These are phyloP conservation scores for Catharus ustulatus DNA, from an alignment of 2,797 vertebrate genomes.

Conservation along the genomic window DNA sequence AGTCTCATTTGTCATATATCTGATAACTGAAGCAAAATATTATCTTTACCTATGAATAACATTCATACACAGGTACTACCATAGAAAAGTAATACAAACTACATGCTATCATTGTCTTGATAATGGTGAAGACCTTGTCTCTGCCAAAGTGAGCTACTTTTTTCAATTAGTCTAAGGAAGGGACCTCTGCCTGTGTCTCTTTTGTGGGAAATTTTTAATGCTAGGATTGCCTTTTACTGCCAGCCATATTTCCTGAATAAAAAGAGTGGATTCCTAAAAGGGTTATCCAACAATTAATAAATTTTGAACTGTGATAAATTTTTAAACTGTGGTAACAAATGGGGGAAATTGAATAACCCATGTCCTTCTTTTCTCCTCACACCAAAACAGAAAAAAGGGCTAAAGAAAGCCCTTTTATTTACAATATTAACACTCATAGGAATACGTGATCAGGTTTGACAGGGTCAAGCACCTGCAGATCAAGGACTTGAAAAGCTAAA, in stretches of 20 bases:
- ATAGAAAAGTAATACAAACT: not conserved
- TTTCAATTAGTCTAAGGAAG: not conserved
- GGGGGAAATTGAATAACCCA: not conserved
- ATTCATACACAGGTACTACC: not conserved
- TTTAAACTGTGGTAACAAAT: not conserved
- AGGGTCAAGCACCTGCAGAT: not conserved
- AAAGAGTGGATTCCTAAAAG: not conserved
- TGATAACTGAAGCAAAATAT: not conserved
- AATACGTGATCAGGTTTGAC: not conserved
- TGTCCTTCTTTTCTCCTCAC: not conserved
- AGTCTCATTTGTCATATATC: not conserved
- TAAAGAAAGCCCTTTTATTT: not conserved
- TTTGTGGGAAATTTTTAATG: not conserved
- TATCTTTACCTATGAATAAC: not conserved
- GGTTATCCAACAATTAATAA: not conserved
- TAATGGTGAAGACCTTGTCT: not conserved
- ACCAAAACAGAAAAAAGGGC: not conserved
- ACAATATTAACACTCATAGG: not conserved
- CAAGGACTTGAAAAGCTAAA: not conserved
- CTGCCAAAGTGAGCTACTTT: not conserved
- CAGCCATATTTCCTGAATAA: not conserved
- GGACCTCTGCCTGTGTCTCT: not conserved
- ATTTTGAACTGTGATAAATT: not conserved
- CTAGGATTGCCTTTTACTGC: not conserved
- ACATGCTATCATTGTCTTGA: not conserved